phyloP scores from a whole-genome alignment of 1,140 invertebrate genomes.

The Semibalanus balanoides region DNA sequence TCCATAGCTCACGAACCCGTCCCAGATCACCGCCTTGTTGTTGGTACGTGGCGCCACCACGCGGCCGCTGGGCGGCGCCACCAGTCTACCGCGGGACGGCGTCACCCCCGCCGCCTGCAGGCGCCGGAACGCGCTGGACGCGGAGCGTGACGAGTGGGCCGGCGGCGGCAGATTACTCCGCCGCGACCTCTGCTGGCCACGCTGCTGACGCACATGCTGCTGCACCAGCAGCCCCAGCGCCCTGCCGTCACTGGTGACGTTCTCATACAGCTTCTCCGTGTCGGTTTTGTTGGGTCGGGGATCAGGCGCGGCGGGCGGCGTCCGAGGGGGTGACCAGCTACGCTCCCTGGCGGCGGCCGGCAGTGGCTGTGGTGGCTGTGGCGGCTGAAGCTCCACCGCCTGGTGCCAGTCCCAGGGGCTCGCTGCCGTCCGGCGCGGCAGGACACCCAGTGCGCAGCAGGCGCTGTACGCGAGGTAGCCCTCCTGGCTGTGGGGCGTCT shows the following conservation, averaged over 20 bases:
- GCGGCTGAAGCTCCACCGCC: neutral
- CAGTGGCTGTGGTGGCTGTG: neutral
- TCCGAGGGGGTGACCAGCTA: neutral
- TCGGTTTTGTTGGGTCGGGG: conserved; percentile 35
- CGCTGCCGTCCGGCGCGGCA: neutral
- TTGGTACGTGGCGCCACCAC: neutral
- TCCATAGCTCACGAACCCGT: conserved; percentile 43
- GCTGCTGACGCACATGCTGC: neutral
- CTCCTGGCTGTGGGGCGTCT: conserved; percentile 17
- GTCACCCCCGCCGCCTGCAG: neutral
- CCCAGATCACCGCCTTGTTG: conserved; percentile 35
- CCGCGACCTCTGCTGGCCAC: neutral
- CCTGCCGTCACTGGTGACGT: conserved; percentile 21
- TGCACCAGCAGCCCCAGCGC: conserved; percentile 7
- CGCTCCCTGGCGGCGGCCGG: neutral
- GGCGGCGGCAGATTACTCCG: neutral
- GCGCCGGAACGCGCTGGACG: neutral
- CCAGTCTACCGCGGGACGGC: neutral
- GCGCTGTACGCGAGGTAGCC: conserved; percentile 8
- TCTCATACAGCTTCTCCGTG: conserved; percentile 42
- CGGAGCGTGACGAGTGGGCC: neutral
- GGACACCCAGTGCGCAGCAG: neutral
- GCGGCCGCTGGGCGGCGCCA: conserved; percentile 23
- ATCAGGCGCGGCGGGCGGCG: neutral
- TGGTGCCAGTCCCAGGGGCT: neutral